Evolutionary conservation across 2,888 invertebrate species (phyloP).

Genomic region (Drosophila kanekoi): DNA sequence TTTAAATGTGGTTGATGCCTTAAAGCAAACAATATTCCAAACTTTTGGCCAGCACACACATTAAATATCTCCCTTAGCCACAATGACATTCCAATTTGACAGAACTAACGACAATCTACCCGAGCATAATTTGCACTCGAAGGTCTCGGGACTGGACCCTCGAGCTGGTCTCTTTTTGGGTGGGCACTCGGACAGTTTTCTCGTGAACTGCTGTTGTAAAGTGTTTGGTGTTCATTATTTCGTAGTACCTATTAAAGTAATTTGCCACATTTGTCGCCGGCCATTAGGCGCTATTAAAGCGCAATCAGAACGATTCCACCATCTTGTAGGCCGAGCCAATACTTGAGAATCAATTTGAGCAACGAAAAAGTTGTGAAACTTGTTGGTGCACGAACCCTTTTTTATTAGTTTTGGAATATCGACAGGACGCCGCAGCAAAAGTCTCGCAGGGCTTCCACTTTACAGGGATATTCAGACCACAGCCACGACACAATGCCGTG

Average conservation of each 20-base stretch:
- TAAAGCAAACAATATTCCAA: neutral
- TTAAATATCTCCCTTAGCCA: slow-evolving; percentile 28
- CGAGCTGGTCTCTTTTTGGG: neutral
- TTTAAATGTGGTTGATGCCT: slow-evolving; percentile 3
- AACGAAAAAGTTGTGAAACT: slow-evolving; percentile 59
- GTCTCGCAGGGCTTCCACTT: slow-evolving; percentile 15
- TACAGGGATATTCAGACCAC: slow-evolving; percentile 52
- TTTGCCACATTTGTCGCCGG: slow-evolving; percentile 79
- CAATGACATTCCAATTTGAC: slow-evolving; percentile 43
- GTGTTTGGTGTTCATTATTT: slow-evolving; percentile 72
- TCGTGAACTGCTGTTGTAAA: slow-evolving; percentile 31
- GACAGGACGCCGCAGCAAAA: slow-evolving; percentile 18
- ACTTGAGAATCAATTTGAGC: slow-evolving; percentile 67
- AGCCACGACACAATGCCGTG: slow-evolving; percentile 30
- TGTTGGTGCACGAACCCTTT: slow-evolving; percentile 54
- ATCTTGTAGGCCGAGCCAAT: slow-evolving; percentile 30
- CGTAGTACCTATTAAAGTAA: slow-evolving; percentile 73
- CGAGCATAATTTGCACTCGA: slow-evolving; percentile 38
- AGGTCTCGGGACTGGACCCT: slow-evolving; percentile 1
- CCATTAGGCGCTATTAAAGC: slow-evolving; percentile 77
- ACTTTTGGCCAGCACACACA: neutral
- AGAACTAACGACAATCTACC: slow-evolving; percentile 15
- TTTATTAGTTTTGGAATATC: slow-evolving; percentile 65
- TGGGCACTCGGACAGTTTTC: slow-evolving; percentile 7
- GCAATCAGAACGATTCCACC: slow-evolving; percentile 63